Percentiles rank a stretch among this genome's conserved stretches.
These are phyloP conservation scores for Calcarius lapponicus DNA, from an alignment of 2,797 vertebrate species.

Conservation along the genomic window DNA sequence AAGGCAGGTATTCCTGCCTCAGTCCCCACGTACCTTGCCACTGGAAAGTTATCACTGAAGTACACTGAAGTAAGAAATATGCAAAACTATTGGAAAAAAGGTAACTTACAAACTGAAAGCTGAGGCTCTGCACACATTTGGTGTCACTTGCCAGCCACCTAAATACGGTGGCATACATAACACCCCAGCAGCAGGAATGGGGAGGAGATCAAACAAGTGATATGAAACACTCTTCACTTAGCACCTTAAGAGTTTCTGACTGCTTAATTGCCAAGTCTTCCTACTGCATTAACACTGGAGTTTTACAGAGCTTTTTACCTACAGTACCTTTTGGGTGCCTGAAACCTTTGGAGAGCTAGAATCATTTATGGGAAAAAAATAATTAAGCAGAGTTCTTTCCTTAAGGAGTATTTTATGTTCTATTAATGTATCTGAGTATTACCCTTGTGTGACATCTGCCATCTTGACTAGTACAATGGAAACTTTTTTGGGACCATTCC, in stretches of 20 bases:
- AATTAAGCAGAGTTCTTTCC: not conserved
- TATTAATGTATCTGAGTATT: not conserved
- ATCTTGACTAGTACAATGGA: not conserved
- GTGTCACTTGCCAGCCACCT: not conserved
- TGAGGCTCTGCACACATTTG: not conserved
- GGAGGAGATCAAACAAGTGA: not conserved
- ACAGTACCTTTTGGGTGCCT: not conserved
- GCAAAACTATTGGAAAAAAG: not conserved
- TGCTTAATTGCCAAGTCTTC: not conserved
- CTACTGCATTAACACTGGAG: not conserved
- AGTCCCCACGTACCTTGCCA: not conserved
- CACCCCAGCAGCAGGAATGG: not conserved
- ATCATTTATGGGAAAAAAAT: not conserved
- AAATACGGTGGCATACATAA: not conserved
- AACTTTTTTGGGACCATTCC: not conserved
- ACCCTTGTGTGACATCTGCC: not conserved
- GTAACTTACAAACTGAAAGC: not conserved
- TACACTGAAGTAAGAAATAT: not conserved
- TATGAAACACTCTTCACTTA: not conserved
- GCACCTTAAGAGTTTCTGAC: not conserved
- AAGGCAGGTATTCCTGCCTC: not conserved
- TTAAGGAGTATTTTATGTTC: not conserved
- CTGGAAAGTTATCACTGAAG: not conserved
- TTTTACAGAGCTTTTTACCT: not conserved
- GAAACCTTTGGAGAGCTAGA: not conserved